phyloP scores from a whole-genome alignment of 2,113 vertebrate species.

The Himantopus leucocephalus region DNA sequence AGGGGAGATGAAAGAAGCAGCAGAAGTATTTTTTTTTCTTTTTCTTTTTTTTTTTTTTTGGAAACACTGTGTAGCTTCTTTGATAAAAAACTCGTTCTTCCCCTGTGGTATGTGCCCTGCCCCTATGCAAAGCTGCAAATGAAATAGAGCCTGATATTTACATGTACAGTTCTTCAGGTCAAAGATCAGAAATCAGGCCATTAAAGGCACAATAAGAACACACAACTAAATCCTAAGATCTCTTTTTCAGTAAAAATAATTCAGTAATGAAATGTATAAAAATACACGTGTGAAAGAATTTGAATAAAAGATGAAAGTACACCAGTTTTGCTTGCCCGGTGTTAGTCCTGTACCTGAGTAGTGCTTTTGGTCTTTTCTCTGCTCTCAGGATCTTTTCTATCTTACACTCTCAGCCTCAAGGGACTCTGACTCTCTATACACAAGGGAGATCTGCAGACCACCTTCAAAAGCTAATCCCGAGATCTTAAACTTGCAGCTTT shows the following conservation, averaged over 20 bases:
- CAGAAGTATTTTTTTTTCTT: not conserved
- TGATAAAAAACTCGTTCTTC: not conserved
- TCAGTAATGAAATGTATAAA: not conserved
- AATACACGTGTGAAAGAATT: not conserved
- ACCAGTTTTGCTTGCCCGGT: accelerated
- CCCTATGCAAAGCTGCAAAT: not conserved
- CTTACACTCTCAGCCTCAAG: no score
- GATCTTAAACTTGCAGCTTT: not conserved
- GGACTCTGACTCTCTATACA: not conserved
- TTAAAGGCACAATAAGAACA: not conserved
- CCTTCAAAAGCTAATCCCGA: not conserved
- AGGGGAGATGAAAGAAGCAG: not conserved
- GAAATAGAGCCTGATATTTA: not conserved
- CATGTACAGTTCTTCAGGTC: not conserved
- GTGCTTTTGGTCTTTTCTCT: not conserved
- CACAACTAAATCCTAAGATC: not conserved
- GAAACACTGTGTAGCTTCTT: not conserved
- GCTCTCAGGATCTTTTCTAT: accelerated
- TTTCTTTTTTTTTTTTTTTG: not conserved
- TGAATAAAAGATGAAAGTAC: not conserved
- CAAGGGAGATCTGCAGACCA: not conserved
- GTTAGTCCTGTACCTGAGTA: not conserved
- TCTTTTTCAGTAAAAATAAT: not conserved
- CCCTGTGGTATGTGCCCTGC: not conserved
- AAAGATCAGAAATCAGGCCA: not conserved